phyloP scores from a whole-genome alignment of 2,113 vertebrate genomes.

The Arothron firmamentum region DNA sequence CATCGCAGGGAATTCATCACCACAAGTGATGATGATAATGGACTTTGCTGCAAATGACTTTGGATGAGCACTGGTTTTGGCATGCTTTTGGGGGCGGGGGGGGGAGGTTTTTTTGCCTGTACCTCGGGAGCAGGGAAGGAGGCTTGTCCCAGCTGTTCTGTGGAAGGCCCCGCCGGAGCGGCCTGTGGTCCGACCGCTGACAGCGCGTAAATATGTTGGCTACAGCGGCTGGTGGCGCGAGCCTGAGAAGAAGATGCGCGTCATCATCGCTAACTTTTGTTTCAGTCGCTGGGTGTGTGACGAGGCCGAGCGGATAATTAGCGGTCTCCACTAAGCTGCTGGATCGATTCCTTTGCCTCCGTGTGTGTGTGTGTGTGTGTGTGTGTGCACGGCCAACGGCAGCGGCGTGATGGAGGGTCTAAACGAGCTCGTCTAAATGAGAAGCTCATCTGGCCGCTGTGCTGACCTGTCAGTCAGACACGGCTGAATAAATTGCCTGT shows the following conservation, averaged over 20 bases:
- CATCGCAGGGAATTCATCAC: constrained; percentile 86
- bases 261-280: too few species aligned
- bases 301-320: too few species aligned
- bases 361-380: too few species aligned
- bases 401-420: too few species aligned
- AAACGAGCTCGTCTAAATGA: too few species aligned
- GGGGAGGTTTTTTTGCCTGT: constrained; percentile 47
- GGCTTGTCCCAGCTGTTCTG: constrained; percentile 26
- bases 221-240: neutral
- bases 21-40: constrained; percentile 82
- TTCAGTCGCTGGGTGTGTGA: too few species aligned
- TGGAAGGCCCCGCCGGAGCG: constrained; percentile 1
- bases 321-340: too few species aligned
- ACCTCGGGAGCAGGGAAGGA: constrained; percentile 39
- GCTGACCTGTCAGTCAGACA: constrained; percentile 1
- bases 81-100: constrained; percentile 63
- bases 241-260: too few species aligned
- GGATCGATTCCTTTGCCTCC: too few species aligned
- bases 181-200: neutral
- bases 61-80: constrained; percentile 79
- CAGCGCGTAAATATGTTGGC: constrained; percentile 8
- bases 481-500: neutral
- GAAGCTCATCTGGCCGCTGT: neutral
- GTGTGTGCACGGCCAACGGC: too few species aligned
- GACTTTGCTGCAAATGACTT: constrained; percentile 87